phyloP scores from a whole-genome alignment of 2,113 vertebrate species.

The Patagioenas fasciata region DNA sequence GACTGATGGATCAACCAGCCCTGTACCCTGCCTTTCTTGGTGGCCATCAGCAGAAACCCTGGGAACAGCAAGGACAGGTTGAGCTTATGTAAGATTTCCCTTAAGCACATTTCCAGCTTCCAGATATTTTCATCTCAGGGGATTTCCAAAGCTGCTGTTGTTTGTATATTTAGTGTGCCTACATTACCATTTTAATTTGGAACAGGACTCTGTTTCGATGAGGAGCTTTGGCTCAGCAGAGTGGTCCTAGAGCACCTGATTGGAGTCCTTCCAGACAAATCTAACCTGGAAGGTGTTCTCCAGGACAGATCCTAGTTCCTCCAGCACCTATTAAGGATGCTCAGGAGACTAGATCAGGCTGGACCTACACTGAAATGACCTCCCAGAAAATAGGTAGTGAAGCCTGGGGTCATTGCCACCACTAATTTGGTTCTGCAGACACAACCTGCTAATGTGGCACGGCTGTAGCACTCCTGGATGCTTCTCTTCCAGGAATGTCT shows the following conservation, averaged over 20 bases:
- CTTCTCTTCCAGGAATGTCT: neutral
- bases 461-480: neutral
- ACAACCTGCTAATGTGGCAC: neutral
- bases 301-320: neutral
- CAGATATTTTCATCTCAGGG: neutral
- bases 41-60: neutral
- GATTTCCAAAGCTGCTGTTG: neutral
- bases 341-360: neutral
- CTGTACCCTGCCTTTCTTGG: rapidly evolving
- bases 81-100: neutral
- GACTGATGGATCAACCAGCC: rapidly evolving
- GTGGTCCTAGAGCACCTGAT: neutral
- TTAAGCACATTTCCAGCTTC: neutral
- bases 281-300: neutral
- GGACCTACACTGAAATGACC: neutral
- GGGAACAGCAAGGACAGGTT: rapidly evolving
- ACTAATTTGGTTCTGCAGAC: neutral
- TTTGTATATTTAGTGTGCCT: neutral
- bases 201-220: neutral
- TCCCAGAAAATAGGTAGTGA: neutral
- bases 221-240: neutral
- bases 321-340: neutral
- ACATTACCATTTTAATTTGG: neutral
- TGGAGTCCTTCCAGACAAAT: neutral
- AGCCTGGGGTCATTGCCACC: neutral